Evolutionary conservation across 2,888 invertebrate genomes (phyloP), one percentile per base, ranked within the genome.

Genomic region (Apoderus coryli): DNA sequence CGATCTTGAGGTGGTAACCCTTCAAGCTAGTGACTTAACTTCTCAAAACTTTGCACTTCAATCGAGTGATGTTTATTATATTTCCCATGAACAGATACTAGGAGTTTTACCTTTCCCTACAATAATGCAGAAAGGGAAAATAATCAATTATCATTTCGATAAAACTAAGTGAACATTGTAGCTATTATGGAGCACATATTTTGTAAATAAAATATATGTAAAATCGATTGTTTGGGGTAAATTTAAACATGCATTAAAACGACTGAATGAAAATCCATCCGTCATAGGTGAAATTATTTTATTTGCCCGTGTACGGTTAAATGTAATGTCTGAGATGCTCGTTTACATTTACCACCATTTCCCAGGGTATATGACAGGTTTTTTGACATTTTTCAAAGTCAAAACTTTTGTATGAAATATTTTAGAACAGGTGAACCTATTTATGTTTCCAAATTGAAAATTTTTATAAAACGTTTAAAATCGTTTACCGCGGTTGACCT

Each of bases 51-150:
- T 31, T 27, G 22, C 27, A 4, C 9, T 31, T n/a, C 6, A 25
- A 4, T 10, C 3, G n/a, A 30, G 16, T n/a, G 30, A 30, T 25
- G 16, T 30, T 15, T 25, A 24, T 25, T 30, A 25, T 30, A 16
- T 24, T 9, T 24, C 30, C 16, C 24, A 30, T 7, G 30, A 30
- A 4, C 30, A 30, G 25, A 24, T 30, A 24, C 13, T 30, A 25
- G 23, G 16, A 10, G 29, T 29, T 7, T n/a, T 29, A 14, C 23
- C 29, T 14, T 6, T 29, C 23, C 23, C 29, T 3, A 23, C 6
- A 23, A 29, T 29, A n/a, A 29, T 14, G 7, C 5, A 10, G 12
- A 29, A 29, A 23, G 13, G 22, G 11, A 23, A 22, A 23, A 4
- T 10, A 14, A 29, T 23, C 9, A 14, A 6, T 23, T 29, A 29